Conservation (phyloP, 2,797 vertebrate genomes). For the Liparis tanakae region DNA sequence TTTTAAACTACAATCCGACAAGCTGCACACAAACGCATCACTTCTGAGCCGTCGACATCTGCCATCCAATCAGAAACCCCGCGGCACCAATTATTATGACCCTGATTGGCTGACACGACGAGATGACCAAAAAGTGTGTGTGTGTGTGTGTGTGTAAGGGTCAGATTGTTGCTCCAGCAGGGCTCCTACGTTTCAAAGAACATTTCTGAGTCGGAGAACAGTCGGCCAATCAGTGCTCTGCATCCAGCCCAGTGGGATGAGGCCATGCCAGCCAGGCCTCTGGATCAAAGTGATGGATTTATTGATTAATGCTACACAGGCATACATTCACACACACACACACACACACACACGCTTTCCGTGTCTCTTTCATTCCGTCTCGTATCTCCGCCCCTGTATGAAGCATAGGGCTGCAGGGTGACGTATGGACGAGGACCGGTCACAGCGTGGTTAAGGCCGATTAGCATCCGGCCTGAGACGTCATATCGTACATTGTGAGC, state of each 20-base stretch:
- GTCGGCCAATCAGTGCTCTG: slow-evolving; percentile 62
- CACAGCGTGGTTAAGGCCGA: slow-evolving; percentile 15
- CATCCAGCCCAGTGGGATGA: slow-evolving; percentile 57
- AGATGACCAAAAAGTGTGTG: background rate
- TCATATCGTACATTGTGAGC: background rate
- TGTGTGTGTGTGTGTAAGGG: background rate
- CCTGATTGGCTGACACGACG: slow-evolving; percentile 55
- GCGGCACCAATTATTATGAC: slow-evolving; percentile 47
- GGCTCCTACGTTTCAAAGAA: slow-evolving; percentile 37
- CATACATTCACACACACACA: background rate
- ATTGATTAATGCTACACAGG: slow-evolving; percentile 47
- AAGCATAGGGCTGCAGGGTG: background rate
- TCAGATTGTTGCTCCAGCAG: slow-evolving; percentile 59
- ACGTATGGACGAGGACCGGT: background rate
- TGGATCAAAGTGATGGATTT: slow-evolving; percentile 47
- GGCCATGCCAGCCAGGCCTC: slow-evolving; percentile 31
- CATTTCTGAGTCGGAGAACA: slow-evolving; percentile 44
- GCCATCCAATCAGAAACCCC: slow-evolving; percentile 49
- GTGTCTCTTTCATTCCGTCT: background rate
- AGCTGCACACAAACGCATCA: slow-evolving; percentile 22
- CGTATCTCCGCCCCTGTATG: background rate
- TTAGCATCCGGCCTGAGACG: slow-evolving; percentile 1
- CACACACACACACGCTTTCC: background rate
- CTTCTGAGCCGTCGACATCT: slow-evolving; percentile 25
- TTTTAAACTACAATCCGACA: slow-evolving; percentile 1